Base-by-base conservation (phyloP, 2,113 vertebrate genomes). In the Pipra filicauda region DNA sequence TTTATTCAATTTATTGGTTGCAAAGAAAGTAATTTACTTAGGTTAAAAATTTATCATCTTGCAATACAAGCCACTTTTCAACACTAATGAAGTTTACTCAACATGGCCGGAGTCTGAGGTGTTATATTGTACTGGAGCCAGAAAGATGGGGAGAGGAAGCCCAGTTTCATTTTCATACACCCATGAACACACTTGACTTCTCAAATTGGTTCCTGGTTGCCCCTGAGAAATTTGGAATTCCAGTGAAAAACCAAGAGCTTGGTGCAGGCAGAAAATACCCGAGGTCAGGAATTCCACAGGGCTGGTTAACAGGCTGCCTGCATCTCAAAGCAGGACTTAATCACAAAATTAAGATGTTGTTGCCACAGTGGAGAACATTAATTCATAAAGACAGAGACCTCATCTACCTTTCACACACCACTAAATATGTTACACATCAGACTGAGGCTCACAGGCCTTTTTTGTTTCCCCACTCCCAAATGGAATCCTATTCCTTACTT, bases 1-100 rank as follows among this genome's bases (percentile, higher is more conserved):
- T 91, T 95, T 48, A 71, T 96, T 97, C 97, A 90, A 98, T 98
- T 97, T 97, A 98, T 95, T 96, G 97, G 83, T 94, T 55, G 84
- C 91, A 95, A 97, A 97, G 84, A 80, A 98, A 96, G 96, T 61
- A 23, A 72, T 97, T 97, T 96, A 93, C 90, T 73, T 94, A 62
- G 76, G 91, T 96, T 97, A 97, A 95, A 97, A 97, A 89, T 70
- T 74, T 90, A 97, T 97, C 95, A 96, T 92, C 96, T 96, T 91
- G 78, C 94, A 95, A 97, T 97, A 97, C 75, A 97, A 96, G 88
- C 26, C 46, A 75, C 87, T 97, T 96, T 92, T 67, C 71, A 83
- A 54, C 72, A 85, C 82, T 96, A 96, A 97, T 97, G 96, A 96
- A 96, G 95, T 93, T 84, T 67, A 90, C 49, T 33, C 72, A 92